Percentiles rank a stretch among this genome's conserved stretches.
These are phyloP conservation scores for Propithecus perrieri DNA, from an alignment of 2,797 vertebrate genomes.

Conservation along the genomic window DNA sequence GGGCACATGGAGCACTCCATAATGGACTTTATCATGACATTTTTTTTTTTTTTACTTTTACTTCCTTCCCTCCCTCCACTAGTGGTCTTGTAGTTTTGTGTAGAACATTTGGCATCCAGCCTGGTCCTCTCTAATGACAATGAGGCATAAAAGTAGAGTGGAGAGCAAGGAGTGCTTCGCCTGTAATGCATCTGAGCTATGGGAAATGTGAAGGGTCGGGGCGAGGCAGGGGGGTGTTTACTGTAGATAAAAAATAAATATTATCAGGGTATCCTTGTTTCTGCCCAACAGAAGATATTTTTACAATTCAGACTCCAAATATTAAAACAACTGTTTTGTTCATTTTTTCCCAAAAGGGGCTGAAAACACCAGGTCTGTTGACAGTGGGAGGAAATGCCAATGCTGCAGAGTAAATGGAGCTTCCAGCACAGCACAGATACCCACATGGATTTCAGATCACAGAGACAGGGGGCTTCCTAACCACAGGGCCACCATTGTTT, in stretches of 20 bases:
- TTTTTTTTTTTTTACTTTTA: not conserved
- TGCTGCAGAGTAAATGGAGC: not conserved
- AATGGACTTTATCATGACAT: not conserved
- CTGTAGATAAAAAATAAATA: not conserved
- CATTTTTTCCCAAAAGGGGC: not conserved
- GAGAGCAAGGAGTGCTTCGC: not conserved
- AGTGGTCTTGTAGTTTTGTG: not conserved
- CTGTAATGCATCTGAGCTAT: not conserved
- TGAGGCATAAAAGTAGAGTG: not conserved
- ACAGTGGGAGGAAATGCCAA: not conserved
- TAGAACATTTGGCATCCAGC: not conserved
- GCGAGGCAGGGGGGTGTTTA: not conserved
- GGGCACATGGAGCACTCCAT: rapidly evolving
- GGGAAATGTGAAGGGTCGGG: not conserved
- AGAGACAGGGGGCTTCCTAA: not conserved
- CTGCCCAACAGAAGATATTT: not conserved
- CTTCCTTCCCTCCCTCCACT: not conserved
- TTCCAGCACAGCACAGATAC: not conserved
- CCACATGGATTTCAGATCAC: not conserved
- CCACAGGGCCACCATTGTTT: no score
- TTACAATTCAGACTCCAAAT: not conserved
- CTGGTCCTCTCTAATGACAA: not conserved
- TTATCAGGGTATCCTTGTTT: not conserved
- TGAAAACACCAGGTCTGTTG: not conserved
- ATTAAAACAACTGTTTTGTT: not conserved